Base-by-base conservation (phyloP, 2,888 invertebrate genomes). In the Dicyrtomina minuta region DNA sequence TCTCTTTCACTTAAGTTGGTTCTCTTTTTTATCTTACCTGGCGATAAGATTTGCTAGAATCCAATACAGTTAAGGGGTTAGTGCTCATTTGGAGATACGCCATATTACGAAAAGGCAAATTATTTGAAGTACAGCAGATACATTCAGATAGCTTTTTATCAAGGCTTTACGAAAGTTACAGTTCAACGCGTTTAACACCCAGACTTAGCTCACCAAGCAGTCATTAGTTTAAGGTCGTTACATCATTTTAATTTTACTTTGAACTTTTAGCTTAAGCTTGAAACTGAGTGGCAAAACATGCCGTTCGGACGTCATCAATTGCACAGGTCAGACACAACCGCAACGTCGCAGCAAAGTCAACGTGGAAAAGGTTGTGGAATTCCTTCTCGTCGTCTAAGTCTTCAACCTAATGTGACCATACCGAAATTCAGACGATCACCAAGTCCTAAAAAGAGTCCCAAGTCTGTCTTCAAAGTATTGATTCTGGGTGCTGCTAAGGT, bases 401-500 rank as follows among this genome's bases (percentile, higher is more conserved):
- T 76, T 15, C 76, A 77, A 59, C 76, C 76, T 2, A 75, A 74
- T 15, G 53, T 68, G 13, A 39, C 39, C 20, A 56, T 62, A 5
- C 62, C 68, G 1, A 68, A 68, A 41, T 56, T 68, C n/a, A 53
- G 75, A 24, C 64, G 75, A 62, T 73, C 74, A 10, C 77, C 77
- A 0, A 75, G 75, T 70, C 77, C 77, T 12, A 77, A 74, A 24
- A 75, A 75, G 22, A 75, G 73, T 33, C 74, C 74, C 10, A 71
- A 75, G 53, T 53, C 74, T 53, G 68, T 70, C 12, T 77, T 74
- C 62, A 77, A 77, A 71, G 75, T 77, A 22, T 70, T 77, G 55
- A 77, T 77, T 70, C 72, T 77, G 56, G 77, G 77, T 67, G 71
- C 73, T 22, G 72, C 72, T 6, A 77, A 74, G 70, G 74, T 74